Base-by-base conservation (phyloP, 1,140 invertebrate species). In the Euura lappo region DNA sequence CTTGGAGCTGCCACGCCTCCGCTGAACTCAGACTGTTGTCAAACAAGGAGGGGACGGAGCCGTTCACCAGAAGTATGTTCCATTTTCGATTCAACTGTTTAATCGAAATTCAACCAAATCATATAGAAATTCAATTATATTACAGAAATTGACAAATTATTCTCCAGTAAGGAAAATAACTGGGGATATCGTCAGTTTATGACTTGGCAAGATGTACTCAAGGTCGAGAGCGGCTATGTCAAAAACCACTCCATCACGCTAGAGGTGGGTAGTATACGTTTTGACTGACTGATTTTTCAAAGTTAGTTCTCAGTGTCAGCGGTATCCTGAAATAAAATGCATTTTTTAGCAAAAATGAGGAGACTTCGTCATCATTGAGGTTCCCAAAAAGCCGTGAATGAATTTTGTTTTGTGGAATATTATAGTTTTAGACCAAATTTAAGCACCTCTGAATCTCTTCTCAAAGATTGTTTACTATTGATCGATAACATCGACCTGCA, bases 121-220 rank as follows among this genome's bases (percentile, higher is more conserved):
- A 8, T 72, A 77, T 10, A 44, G 43, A 45, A 72, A 73, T 71
- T 83, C 79, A 3, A 80, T 80, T 71, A 79, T 81, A 83, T 89
- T 89, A 71, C 85, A 94, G 93, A 93, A 89, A 95, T 95, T 78
- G 92, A 93, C 80, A 85, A 95, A 88, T 87, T 95, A 11, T 95
- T 95, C 88, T 94, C 91, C 86, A 95, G 93, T 83, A 99, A 99
- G 91, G 98, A 99, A 89, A 99, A 99, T 89, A 98, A 99, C 87
- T 99, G 96, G 98, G 98, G 95, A 71, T 99, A 97, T 89, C 98
- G 93, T 84, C 95, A 98, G 88, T 99, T 99, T 85, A 95, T 98
- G 92, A 88, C 93, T n/a, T 98, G 96, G 96, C 93, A 93, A 87
- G 97, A 99, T 82, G 92, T 99, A n/a, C 84, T 98, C 75, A 98